A percentile compares a stretch with the other conserved stretches of the same genome.
Conservation (phyloP, 2,888 invertebrate species). For the Drosophila recens region DNA sequence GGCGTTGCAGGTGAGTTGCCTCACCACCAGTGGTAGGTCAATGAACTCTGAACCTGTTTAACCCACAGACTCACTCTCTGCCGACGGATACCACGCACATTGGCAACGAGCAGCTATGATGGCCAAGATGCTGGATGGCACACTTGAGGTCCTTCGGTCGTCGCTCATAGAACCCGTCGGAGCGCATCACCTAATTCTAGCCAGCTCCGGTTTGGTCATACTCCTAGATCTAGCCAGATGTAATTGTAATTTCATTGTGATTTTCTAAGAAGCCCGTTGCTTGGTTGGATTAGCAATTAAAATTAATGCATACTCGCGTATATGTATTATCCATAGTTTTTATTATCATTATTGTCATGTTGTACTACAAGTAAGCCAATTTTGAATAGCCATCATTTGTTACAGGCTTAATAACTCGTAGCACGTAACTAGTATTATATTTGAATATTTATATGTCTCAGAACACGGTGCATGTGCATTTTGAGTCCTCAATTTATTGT, state of each 20-base stretch:
- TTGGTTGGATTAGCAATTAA: constrained; percentile 50
- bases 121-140: constrained; percentile 67
- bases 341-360: constrained; percentile 42
- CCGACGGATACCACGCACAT: constrained; percentile 85
- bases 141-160: constrained; percentile 70
- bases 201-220: constrained; percentile 13
- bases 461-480: constrained; percentile 17
- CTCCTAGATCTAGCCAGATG: constrained; percentile 21
- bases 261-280: constrained; percentile 54
- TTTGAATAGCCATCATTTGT: constrained; percentile 32
- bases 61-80: constrained; percentile 83
- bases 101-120: constrained; percentile 85
- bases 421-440: constrained; percentile 24
- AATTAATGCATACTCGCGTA: not conserved
- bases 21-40: no score
- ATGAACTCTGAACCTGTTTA: not conserved
- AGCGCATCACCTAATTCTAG: constrained; percentile 21
- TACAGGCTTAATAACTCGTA: constrained; percentile 29
- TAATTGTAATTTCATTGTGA: constrained; percentile 66
- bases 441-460: constrained; percentile 34
- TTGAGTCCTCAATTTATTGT: constrained; percentile 28
- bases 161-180: constrained; percentile 61
- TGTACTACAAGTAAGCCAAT: constrained; percentile 43
- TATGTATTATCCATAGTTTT: constrained; percentile 24
- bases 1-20: constrained; percentile 83